Conservation (phyloP, 2,113 vertebrate genomes). For the Micromys minutus region DNA sequence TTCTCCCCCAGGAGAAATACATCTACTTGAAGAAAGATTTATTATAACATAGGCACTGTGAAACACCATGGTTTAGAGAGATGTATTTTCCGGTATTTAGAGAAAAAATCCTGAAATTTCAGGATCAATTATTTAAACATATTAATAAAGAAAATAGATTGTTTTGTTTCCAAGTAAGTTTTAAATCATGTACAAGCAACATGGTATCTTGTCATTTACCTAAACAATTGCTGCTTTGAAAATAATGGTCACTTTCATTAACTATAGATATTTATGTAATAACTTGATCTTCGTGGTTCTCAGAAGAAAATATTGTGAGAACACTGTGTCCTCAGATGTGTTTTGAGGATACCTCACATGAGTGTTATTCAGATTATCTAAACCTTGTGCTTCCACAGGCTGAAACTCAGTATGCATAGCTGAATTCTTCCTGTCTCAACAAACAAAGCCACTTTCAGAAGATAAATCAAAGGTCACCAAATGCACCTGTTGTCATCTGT, state of each 20-base stretch:
- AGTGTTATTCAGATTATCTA: constrained; percentile 76
- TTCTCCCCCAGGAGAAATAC: background rate
- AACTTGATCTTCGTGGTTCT: constrained; percentile 81
- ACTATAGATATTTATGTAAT: constrained; percentile 83
- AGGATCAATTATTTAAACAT: background rate
- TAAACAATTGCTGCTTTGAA: constrained; percentile 85
- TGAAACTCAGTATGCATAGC: constrained; percentile 76
- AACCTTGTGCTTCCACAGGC: constrained; percentile 74
- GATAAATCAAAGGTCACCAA: constrained; percentile 69
- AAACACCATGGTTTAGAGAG: background rate
- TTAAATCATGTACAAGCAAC: too few species aligned
- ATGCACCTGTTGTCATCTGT: constrained; percentile 53
- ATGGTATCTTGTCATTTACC: constrained; percentile 74
- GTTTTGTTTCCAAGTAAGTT: background rate
- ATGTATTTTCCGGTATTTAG: background rate
- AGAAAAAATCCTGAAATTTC: background rate
- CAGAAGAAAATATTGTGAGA: constrained; percentile 82
- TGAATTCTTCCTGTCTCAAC: constrained; percentile 70
- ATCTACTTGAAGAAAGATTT: background rate
- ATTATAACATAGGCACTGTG: background rate
- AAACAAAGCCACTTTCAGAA: constrained; percentile 71
- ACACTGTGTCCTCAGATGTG: constrained; percentile 75
- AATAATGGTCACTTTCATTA: constrained; percentile 82
- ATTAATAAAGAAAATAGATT: background rate
- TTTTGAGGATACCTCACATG: constrained; percentile 72